Base-by-base conservation (phyloP, 2,888 invertebrate species). In the Agriopis marginaria region DNA sequence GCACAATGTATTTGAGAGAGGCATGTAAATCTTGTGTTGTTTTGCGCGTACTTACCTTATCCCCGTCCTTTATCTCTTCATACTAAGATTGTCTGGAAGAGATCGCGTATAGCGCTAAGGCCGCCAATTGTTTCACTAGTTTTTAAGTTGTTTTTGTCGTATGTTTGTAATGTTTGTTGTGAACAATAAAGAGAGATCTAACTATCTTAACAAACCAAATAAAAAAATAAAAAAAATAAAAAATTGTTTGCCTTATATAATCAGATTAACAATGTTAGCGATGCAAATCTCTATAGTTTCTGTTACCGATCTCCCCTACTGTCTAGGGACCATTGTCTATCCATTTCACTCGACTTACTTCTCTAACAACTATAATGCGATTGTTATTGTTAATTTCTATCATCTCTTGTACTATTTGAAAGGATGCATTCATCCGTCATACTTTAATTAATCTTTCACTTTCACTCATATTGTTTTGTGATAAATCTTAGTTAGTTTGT, bases 381-480 rank as follows among this genome's bases (percentile, higher is more conserved):
- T 85, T 84, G 81, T 83, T 81, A 77, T 81, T 81, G 75, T 82
- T 78, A 32, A 32, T 32, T 79, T 77, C 65, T 75, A 74, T 82
- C 76, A 81, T 84, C 79, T 79, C 78, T 78, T 78, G 80, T 63
- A 77, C 74, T 58, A 76, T 82, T n/a, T 86, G 82, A 89, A 86
- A 81, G 72, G 75, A 65, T 74, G 77, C 82, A 77, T 86, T 89
- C 86, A 87, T 87, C 89, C 83, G 80, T 84, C 78, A 85, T 81
- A 80, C 84, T 86, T 84, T 84, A 87, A 92, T 90, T 85, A 85
- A 84, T 86, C 77, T 83, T 81, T 81, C 72, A 83, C 88, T 90
- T 89, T 91, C 86, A 79, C 84, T 79, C 40, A 66, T 71, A 79
- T 83, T 83, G 78, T 85, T 75, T 74, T 63, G 69, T 69, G 75